Conservation (phyloP, 1,140 invertebrate species). For the Tetramorium alpestre region DNA sequence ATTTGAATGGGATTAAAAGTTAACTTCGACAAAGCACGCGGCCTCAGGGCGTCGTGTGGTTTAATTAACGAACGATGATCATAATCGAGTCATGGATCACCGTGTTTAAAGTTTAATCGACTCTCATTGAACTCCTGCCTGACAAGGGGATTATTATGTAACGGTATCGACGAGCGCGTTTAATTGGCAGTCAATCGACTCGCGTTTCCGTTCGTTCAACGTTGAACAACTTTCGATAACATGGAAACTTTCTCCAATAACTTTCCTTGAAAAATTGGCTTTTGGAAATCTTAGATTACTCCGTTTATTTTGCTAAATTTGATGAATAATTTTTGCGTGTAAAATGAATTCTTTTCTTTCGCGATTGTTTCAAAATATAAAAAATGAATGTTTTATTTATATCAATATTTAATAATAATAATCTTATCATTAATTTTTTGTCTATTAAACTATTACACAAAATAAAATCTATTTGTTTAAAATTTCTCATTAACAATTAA, state of each 20-base stretch:
- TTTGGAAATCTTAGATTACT: conserved; percentile 33
- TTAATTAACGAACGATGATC: conserved; percentile 59
- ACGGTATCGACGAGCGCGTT: conserved; percentile 52
- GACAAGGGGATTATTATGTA: conserved; percentile 60
- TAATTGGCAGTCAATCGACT: conserved; percentile 63
- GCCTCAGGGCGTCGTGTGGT: conserved; percentile 17
- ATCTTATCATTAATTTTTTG: background rate
- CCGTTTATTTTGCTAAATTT: conserved; percentile 34
- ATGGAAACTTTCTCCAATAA: conserved; percentile 38
- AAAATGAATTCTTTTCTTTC: background rate
- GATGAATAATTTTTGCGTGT: background rate
- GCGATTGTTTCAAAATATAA: background rate
- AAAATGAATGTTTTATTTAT: conserved; percentile 2
- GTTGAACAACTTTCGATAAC: conserved; percentile 50
- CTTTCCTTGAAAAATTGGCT: conserved; percentile 36
- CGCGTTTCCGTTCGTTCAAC: conserved; percentile 43
- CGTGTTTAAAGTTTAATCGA: conserved; percentile 62
- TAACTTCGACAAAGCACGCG: conserved; percentile 27
- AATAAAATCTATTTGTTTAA: background rate
- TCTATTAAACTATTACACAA: background rate
- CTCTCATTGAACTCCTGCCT: conserved; percentile 48
- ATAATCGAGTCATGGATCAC: conserved; percentile 54
- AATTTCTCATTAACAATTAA: background rate
- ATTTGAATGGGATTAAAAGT: conserved; percentile 57
- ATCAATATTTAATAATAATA: background rate